These are phyloP conservation scores for Catharus minimus DNA, from an alignment of 2,113 vertebrate species.

Conservation along the genomic window DNA sequence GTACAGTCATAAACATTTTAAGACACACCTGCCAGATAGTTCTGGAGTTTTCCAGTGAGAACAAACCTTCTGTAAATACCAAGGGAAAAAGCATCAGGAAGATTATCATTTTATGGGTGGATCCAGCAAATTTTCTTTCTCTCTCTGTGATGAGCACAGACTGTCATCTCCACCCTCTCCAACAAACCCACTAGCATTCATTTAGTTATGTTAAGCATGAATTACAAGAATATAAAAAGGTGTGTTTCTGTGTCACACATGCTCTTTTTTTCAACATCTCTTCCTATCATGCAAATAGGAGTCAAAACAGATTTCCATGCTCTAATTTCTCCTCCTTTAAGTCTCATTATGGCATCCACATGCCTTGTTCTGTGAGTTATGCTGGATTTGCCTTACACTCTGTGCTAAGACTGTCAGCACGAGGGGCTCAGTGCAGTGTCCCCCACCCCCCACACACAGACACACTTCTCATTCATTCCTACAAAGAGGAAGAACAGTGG, in stretches of 20 bases:
- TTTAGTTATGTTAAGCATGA: not conserved
- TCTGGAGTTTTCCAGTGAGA: conserved; percentile 35
- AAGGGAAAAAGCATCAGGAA: not conserved
- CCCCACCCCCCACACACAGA: fast-evolving
- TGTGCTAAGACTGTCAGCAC: not conserved
- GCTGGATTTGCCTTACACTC: not conserved
- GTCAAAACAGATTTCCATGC: not conserved
- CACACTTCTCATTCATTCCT: not conserved
- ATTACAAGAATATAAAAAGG: not conserved
- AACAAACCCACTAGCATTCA: not conserved
- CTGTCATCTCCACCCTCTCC: not conserved
- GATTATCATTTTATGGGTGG: not conserved
- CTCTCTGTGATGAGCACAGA: not conserved
- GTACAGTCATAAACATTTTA: not conserved
- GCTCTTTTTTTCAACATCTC: not conserved
- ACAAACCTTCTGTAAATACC: not conserved
- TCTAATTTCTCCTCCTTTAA: not conserved
- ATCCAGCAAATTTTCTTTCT: not conserved
- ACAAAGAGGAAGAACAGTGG: not conserved
- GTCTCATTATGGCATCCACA: fast-evolving
- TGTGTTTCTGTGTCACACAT: not conserved
- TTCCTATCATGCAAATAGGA: not conserved
- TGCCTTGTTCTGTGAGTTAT: not conserved
- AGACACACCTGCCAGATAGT: conserved; percentile 38
- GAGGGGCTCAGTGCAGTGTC: fast-evolving